A percentile compares a stretch with the other conserved stretches of the same genome.
These are phyloP conservation scores for Eriocheir sinensis DNA, from an alignment of 1,140 invertebrate species.

Conservation along the genomic window DNA sequence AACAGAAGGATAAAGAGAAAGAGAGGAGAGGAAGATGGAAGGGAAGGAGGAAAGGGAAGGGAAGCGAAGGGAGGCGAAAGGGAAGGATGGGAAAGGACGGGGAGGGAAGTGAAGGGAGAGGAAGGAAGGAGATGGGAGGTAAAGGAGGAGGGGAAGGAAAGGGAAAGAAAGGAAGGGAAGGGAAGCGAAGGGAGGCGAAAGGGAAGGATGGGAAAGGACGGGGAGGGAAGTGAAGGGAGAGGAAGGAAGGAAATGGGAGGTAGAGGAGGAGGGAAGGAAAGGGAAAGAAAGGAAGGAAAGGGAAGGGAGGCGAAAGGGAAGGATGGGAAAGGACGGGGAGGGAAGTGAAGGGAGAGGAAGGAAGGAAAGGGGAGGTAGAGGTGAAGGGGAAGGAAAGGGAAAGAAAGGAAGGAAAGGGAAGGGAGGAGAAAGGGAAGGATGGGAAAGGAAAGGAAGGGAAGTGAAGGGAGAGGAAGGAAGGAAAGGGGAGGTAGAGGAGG, in stretches of 20 bases:
- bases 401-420: background rate
- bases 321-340: background rate
- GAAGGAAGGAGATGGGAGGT: background rate
- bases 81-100: background rate
- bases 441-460: background rate
- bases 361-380: background rate
- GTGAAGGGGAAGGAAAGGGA: background rate
- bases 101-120: background rate
- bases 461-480: background rate
- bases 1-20: background rate
- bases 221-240: background rate
- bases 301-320: background rate
- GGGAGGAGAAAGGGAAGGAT: background rate
- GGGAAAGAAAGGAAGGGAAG: background rate
- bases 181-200: background rate
- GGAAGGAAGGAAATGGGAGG: conserved; percentile 4
- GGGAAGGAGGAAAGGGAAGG: background rate
- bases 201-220: background rate
- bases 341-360: background rate
- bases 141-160: background rate
- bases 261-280: background rate
- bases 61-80: background rate
- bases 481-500: background rate
- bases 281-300: background rate
- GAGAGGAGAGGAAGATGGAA: background rate